Conservation (phyloP, 2,888 invertebrate genomes). For the Gonocerus acuteangulatus region DNA sequence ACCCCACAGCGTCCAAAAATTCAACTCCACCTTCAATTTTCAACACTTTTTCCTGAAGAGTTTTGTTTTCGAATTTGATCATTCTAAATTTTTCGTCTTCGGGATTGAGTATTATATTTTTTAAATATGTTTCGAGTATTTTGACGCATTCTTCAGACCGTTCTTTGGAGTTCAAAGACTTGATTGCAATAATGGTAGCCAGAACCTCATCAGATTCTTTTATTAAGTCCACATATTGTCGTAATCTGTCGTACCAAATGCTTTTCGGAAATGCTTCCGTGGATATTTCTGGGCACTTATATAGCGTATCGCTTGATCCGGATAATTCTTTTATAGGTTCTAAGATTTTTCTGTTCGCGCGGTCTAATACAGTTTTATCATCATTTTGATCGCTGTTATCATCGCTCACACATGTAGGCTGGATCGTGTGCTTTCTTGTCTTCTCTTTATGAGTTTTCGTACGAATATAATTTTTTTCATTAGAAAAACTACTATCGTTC, state of each 20-base stretch:
- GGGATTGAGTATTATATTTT: neutral
- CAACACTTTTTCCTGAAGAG: neutral
- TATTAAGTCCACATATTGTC: neutral
- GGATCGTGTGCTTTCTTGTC: too few relatives aligned
- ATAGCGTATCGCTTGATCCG: neutral
- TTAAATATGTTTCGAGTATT: neutral
- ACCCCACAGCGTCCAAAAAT: neutral
- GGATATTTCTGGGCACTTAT: slow-evolving; percentile 1
- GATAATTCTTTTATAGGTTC: too few relatives aligned
- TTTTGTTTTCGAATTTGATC: slow-evolving; percentile 1
- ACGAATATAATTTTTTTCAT: too few relatives aligned
- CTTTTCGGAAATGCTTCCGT: neutral
- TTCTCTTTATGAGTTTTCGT: too few relatives aligned
- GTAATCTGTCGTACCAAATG: neutral
- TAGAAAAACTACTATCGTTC: too few relatives aligned
- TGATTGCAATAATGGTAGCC: neutral
- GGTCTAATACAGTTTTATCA: too few relatives aligned
- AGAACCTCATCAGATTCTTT: neutral
- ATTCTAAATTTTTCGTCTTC: neutral
- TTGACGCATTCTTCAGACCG: neutral
- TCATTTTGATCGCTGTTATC: too few relatives aligned
- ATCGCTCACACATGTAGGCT: too few relatives aligned
- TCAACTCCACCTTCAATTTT: neutral
- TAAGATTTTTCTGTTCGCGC: too few relatives aligned
- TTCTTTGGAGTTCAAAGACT: neutral